Conservation (phyloP, 2,797 vertebrate species). For the Phrynocephalus forsythii region DNA sequence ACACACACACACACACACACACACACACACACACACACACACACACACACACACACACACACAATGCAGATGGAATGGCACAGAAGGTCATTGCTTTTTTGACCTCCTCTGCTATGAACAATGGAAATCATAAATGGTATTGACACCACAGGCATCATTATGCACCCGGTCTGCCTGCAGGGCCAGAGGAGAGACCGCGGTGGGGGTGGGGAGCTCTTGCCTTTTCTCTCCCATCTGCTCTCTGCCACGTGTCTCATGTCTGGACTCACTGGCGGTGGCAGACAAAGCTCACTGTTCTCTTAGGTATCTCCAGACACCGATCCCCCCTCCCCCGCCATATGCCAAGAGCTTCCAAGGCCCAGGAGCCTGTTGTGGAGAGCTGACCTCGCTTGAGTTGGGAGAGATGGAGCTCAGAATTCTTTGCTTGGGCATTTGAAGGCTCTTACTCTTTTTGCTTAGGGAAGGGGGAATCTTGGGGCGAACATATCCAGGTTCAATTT, state of each 20-base stretch:
- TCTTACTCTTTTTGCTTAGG: neutral
- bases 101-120: slow-evolving; percentile 50
- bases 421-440: neutral
- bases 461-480: too few species aligned
- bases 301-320: fast-evolving
- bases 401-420: neutral
- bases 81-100: slow-evolving; percentile 49
- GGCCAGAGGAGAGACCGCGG: slow-evolving; percentile 48
- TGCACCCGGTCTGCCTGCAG: slow-evolving; percentile 52
- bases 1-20: slow-evolving; percentile 11
- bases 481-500: too few species aligned
- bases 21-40: neutral
- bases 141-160: slow-evolving; percentile 55
- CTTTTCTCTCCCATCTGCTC: slow-evolving; percentile 66
- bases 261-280: fast-evolving
- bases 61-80: neutral
- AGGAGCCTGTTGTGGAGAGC: neutral
- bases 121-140: slow-evolving; percentile 44
- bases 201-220: neutral
- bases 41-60: slow-evolving; percentile 10
- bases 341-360: neutral
- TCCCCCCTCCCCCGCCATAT: neutral
- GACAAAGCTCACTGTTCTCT: neutral
- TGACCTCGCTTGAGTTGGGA: neutral
- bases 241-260: slow-evolving; percentile 1